Base-by-base conservation (phyloP, 35 echinoderm and acorn worm genomes). In the Anneissia japonica region DNA sequence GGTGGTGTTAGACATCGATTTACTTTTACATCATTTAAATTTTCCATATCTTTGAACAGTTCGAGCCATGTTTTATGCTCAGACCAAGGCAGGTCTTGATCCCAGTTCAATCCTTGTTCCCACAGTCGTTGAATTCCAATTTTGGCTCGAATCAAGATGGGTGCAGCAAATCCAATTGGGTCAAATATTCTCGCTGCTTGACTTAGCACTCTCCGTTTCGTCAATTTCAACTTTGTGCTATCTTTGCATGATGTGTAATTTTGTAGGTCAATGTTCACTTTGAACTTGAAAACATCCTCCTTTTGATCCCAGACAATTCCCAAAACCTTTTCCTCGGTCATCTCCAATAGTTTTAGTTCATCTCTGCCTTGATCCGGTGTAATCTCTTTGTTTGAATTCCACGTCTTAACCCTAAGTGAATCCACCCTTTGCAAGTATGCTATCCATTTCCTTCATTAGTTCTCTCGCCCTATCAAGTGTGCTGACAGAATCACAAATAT, bases 151-250 rank as follows among this genome's bases (percentile, higher is more conserved):
- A 87, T 46, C 4, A 91, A 0, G 1, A 86, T 0, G 34, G 89
- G 37, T 30, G 89, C 38, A 35, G 84, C 89, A 74, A 86, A 91
- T 51, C 89, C 89, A 30, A 91, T 86, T 0, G 89, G 89, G 76
- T 91, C 89, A 74, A 91, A 91, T 0, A 91, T 91, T 11, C 43
- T 75, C 21, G 89, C 89, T 14, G 86, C 83, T 35, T 87, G 83
- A 85, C 89, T 78, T n/a, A 90, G 74, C 21, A 90, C 79, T 36
- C 81, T 83, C 46, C 88, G 7, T 36, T 90, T 90, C 16, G 88
- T 85, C 38, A 84, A 51, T 74, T 85, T 90, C n/a, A n/a, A n/a
- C n/a, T n/a, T n/a, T n/a, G n/a, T n/a, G n/a, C n/a, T 26, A 26
- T 56, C 46, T 56, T 56, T 26, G 11, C 46, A 13, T 26, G 11